Evolutionary conservation across 2,888 invertebrate genomes (phyloP).

Genomic region (Zeuzera pyrina): DNA sequence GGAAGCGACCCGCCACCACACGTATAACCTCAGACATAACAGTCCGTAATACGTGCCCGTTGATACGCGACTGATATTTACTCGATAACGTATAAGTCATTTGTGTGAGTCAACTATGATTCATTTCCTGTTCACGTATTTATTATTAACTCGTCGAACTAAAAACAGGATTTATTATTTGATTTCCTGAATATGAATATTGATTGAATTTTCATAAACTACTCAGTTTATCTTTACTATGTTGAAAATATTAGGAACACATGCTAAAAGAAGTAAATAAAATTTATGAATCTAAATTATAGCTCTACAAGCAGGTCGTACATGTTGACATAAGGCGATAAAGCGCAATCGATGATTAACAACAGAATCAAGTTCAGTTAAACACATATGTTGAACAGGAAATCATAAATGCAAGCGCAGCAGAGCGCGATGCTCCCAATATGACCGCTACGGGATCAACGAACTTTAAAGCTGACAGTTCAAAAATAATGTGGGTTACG

Average conservation of each 20-base stretch:
- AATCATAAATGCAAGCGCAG: slow-evolving; percentile 45
- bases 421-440: slow-evolving; percentile 55
- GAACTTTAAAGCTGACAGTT: slow-evolving; percentile 69
- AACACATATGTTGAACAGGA: slow-evolving; percentile 28
- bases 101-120: slow-evolving; percentile 48
- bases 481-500: slow-evolving; percentile 73
- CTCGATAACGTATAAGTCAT: slow-evolving; percentile 33
- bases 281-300: no score
- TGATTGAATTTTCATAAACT: no score
- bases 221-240: no score
- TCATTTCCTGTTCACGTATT: slow-evolving; percentile 47
- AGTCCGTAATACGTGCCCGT: slow-evolving; percentile 35
- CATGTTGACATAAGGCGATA: no score
- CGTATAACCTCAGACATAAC: slow-evolving; percentile 21
- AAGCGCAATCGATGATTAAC: no score
- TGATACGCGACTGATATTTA: slow-evolving; percentile 30
- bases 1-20: slow-evolving; percentile 25
- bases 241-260: no score
- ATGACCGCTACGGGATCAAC: slow-evolving; percentile 56
- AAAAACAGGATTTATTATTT: no score
- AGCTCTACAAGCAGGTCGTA: no score
- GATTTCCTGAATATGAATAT: no score
- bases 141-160: no score
- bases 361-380: no score
- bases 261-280: no score